A percentile compares a stretch with the other conserved stretches of the same genome.
These are phyloP conservation scores for Suncus etruscus DNA, from an alignment of 2,113 vertebrate species.

Conservation along the genomic window DNA sequence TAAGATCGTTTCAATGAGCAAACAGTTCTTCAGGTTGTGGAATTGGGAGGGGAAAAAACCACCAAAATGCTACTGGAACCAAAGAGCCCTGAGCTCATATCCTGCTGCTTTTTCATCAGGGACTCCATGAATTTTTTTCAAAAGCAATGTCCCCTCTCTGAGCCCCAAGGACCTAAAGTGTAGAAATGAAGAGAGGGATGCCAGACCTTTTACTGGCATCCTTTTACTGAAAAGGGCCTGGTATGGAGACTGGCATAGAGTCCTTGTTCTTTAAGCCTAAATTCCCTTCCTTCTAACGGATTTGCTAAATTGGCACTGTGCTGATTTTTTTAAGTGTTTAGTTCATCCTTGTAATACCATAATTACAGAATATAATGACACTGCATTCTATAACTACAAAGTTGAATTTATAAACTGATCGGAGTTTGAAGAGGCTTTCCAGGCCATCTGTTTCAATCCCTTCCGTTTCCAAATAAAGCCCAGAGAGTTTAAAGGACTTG, in stretches of 20 bases:
- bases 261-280: conserved; percentile 41
- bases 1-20: background rate
- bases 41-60: background rate
- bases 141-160: conserved; percentile 7
- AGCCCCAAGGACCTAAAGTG: conserved; percentile 14
- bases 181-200: background rate
- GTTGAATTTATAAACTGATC: conserved; percentile 73
- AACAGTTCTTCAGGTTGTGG: background rate
- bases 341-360: conserved; percentile 76
- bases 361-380: conserved; percentile 80
- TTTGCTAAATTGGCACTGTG: conserved; percentile 75
- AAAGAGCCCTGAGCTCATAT: conserved; percentile 40
- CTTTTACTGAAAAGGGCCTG: background rate
- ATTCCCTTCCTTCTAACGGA: conserved; percentile 67
- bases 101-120: background rate
- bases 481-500: conserved; percentile 38
- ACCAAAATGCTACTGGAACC: background rate
- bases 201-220: background rate
- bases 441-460: conserved; percentile 71
- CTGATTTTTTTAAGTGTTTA: conserved; percentile 72
- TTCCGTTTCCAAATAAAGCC: conserved; percentile 73
- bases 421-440: conserved; percentile 66
- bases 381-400: conserved; percentile 62
- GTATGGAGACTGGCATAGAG: background rate
- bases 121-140: background rate